phyloP scores from a whole-genome alignment of 2,113 vertebrate genomes.

The Mus pahari region DNA sequence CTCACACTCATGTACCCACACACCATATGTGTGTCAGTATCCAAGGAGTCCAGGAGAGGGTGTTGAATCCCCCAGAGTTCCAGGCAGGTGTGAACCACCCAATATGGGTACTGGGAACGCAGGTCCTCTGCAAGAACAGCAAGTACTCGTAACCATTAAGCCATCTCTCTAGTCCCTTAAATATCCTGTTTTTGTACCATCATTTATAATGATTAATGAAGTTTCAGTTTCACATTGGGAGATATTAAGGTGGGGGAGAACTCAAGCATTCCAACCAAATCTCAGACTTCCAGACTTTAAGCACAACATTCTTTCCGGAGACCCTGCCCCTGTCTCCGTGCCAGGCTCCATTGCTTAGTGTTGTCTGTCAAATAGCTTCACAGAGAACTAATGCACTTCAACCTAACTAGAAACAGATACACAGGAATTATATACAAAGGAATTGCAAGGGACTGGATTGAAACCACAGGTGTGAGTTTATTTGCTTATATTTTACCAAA shows the following conservation, averaged over 20 bases:
- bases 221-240: neutral
- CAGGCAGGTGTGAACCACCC: neutral
- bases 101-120: too few relatives aligned
- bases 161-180: neutral
- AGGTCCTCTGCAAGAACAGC: neutral
- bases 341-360: neutral
- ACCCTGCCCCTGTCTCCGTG: neutral
- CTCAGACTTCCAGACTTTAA: neutral
- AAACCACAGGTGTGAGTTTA: neutral
- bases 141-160: neutral
- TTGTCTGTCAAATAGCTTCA: neutral
- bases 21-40: neutral
- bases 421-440: neutral
- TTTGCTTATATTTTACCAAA: neutral
- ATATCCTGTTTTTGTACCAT: neutral
- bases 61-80: neutral
- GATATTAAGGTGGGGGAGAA: neutral
- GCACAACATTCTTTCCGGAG: neutral
- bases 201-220: neutral
- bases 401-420: neutral
- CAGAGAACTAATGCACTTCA: neutral
- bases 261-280: neutral
- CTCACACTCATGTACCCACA: neutral
- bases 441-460: neutral
- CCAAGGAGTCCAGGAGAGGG: neutral